phyloP scores from a whole-genome alignment of 1,140 invertebrate genomes.

The Brachionus manjavacas region DNA sequence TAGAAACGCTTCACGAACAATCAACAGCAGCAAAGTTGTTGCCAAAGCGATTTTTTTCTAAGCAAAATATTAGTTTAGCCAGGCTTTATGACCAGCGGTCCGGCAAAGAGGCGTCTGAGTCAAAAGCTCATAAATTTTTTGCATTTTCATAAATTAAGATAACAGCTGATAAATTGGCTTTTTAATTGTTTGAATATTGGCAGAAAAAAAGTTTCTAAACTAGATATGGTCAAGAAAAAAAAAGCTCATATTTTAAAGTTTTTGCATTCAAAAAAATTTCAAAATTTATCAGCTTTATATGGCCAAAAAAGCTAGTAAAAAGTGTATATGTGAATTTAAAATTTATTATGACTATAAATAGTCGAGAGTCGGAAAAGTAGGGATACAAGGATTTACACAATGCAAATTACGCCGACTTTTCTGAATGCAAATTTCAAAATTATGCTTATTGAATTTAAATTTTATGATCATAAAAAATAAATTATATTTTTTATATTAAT shows the following conservation, averaged over 20 bases:
- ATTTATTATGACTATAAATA: background rate
- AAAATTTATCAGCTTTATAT: background rate
- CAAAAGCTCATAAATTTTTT: too few relatives aligned
- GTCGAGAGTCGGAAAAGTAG: background rate
- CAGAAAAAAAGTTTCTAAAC: too few relatives aligned
- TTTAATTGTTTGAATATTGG: too few relatives aligned
- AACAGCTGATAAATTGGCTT: background rate
- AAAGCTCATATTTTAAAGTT: too few relatives aligned
- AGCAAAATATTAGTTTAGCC: background rate
- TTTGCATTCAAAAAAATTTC: background rate
- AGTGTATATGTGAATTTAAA: background rate
- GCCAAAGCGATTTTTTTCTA: background rate
- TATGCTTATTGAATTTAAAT: conserved; percentile 2
- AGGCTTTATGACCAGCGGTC: background rate
- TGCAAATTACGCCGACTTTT: background rate
- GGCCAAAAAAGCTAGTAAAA: background rate
- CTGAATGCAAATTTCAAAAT: background rate
- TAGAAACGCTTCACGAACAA: background rate
- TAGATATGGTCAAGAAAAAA: background rate
- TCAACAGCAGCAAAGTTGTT: background rate
- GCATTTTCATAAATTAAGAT: background rate
- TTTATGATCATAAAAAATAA: conserved; percentile 27
- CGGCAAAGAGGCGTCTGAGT: background rate
- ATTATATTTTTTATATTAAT: background rate
- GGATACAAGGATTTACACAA: background rate